These are phyloP conservation scores for Paramisgurnus dabryanus DNA, from an alignment of 2,113 vertebrate species.

Conservation along the genomic window DNA sequence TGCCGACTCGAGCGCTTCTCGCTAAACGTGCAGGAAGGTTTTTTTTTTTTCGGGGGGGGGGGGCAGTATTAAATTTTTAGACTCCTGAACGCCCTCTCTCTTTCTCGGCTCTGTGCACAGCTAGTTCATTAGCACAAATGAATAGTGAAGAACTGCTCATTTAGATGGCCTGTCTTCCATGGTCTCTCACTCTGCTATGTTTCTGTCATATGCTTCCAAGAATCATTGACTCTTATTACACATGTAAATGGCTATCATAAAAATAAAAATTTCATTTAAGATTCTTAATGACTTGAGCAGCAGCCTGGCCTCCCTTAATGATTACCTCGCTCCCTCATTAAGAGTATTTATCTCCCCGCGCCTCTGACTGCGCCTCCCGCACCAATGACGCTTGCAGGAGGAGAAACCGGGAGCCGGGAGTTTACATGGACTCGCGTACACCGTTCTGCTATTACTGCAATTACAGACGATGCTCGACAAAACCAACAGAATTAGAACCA, in stretches of 20 bases:
- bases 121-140: slow-evolving; percentile 99
- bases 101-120: slow-evolving; percentile 79
- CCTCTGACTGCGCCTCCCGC: slow-evolving; percentile 89
- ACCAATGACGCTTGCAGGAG: slow-evolving; percentile 67
- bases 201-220: slow-evolving; percentile 99
- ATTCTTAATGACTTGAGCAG: slow-evolving; percentile 99
- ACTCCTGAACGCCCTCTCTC: slow-evolving; percentile 67
- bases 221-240: slow-evolving; percentile 99
- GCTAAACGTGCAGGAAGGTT: slow-evolving; percentile 67
- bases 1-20: slow-evolving; percentile 21
- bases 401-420: slow-evolving; percentile 57
- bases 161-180: slow-evolving; percentile 99
- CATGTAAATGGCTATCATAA: slow-evolving; percentile 99
- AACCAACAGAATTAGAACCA: not conserved
- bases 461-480: slow-evolving; percentile 54
- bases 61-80: slow-evolving; percentile 73
- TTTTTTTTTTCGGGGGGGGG: slow-evolving; percentile 57
- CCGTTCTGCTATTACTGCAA: slow-evolving; percentile 60
- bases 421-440: slow-evolving; percentile 52
- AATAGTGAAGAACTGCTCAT: slow-evolving; percentile 96
- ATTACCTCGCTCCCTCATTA: slow-evolving; percentile 99
- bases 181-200: slow-evolving; percentile 98
- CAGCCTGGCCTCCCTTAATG: slow-evolving; percentile 99
- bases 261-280: slow-evolving; percentile 99
- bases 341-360: slow-evolving; percentile 99